Percentiles rank a stretch among this genome's conserved stretches.
phyloP scores from a whole-genome alignment of 2,113 vertebrate species.

The Zosterops lateralis region DNA sequence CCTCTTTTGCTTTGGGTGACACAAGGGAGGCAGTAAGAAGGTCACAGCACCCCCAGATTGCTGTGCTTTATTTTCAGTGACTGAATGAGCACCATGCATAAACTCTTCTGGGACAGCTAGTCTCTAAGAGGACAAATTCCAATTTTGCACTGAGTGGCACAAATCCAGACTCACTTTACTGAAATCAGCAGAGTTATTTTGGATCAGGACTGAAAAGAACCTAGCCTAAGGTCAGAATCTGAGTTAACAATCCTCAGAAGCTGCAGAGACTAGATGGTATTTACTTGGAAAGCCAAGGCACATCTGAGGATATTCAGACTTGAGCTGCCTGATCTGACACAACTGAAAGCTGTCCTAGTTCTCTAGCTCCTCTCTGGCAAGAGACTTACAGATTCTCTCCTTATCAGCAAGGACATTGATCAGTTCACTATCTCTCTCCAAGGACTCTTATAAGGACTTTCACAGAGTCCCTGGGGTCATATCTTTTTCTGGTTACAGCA shows the following conservation, averaged over 20 bases:
- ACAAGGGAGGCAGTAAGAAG: not conserved
- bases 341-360: not conserved
- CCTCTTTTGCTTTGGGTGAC: not conserved
- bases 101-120: conserved; percentile 6
- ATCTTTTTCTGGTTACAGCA: not conserved
- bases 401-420: not conserved
- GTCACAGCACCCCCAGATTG: not conserved
- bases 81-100: not conserved
- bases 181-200: conserved; percentile 52
- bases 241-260: not conserved
- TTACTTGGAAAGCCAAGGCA: conserved; percentile 17
- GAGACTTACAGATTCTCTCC: not conserved
- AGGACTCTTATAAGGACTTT: not conserved
- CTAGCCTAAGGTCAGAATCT: not conserved
- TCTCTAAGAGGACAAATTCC: conserved; percentile 17
- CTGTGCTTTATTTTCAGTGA: not conserved
- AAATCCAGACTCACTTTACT: conserved; percentile 32
- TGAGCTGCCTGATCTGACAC: not conserved
- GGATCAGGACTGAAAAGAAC: not conserved
- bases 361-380: not conserved
- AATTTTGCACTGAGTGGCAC: not conserved
- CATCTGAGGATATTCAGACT: conserved; percentile 3
- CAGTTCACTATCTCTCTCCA: not conserved
- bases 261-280: not conserved
- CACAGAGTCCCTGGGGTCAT: not conserved